A percentile compares a stretch with the other conserved stretches of the same genome.
These are phyloP conservation scores for Pyxicephalus adspersus DNA, from an alignment of 2,113 vertebrate species.

Conservation along the genomic window DNA sequence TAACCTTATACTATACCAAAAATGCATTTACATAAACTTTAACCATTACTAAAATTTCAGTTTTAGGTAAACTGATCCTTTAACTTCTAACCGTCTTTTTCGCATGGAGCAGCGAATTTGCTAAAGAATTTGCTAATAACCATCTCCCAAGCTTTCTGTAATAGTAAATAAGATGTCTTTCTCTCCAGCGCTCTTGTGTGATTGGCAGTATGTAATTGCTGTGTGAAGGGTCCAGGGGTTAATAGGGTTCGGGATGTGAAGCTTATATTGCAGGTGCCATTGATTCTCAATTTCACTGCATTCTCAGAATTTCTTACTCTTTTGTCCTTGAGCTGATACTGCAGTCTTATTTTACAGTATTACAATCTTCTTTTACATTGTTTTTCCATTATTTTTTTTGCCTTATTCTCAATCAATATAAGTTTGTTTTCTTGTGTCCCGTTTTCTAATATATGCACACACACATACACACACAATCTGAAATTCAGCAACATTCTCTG, in stretches of 20 bases:
- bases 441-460: too few species aligned
- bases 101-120: too few species aligned
- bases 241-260: slow-evolving; percentile 23
- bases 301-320: background rate
- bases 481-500: too few species aligned
- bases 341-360: background rate
- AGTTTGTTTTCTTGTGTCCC: too few species aligned
- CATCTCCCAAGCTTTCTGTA: background rate
- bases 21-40: too few species aligned
- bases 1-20: too few species aligned
- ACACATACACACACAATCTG: too few species aligned
- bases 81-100: too few species aligned
- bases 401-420: background rate
- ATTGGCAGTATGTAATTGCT: slow-evolving; percentile 27
- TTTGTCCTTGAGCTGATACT: background rate
- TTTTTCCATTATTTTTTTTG: background rate
- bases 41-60: too few species aligned
- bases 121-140: too few species aligned
- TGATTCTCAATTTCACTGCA: background rate
- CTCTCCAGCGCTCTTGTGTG: background rate
- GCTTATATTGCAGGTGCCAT: slow-evolving; percentile 14
- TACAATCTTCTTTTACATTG: background rate
- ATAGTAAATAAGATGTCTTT: background rate
- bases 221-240: slow-evolving; percentile 36
- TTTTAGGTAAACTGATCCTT: too few species aligned